These are phyloP conservation scores for Tenthredo notha DNA, from an alignment of 2,888 invertebrate genomes.

Conservation along the genomic window DNA sequence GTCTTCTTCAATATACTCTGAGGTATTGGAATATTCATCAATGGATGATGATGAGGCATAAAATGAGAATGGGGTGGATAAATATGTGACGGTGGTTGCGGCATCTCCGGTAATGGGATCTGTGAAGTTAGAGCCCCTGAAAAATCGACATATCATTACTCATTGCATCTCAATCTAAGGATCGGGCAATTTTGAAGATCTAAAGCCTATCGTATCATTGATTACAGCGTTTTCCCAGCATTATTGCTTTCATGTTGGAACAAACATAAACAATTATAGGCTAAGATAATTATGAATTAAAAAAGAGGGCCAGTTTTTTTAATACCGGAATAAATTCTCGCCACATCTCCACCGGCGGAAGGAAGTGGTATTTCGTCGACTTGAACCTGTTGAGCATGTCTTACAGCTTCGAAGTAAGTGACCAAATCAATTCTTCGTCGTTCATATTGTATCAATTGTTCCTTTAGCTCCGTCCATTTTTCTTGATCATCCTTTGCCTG, in stretches of 20 bases:
- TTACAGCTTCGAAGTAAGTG: conserved; percentile 96
- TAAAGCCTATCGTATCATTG: neutral
- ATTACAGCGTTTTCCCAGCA: neutral
- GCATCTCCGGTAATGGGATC: conserved; percentile 81
- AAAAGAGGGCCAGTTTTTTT: conserved; percentile 48
- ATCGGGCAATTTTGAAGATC: neutral
- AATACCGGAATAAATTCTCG: conserved; percentile 71
- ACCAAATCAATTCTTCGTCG: conserved; percentile 92
- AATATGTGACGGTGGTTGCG: conserved; percentile 73
- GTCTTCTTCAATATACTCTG: conserved; percentile 88
- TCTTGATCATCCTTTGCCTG: conserved; percentile 98
- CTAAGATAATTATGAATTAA: conserved; percentile 8
- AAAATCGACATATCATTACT: conserved; percentile 53
- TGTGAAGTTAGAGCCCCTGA: conserved; percentile 80
- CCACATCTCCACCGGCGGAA: conserved; percentile 75
- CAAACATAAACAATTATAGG: neutral
- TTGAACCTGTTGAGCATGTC: conserved; percentile 96
- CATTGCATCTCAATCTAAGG: neutral
- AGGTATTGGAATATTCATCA: conserved; percentile 81
- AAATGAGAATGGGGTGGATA: conserved; percentile 74
- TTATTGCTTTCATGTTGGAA: neutral
- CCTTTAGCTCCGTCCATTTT: conserved; percentile 94
- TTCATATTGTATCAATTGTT: conserved; percentile 95
- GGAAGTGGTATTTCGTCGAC: conserved; percentile 98
- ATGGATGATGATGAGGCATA: conserved; percentile 77